phyloP scores from a whole-genome alignment of 2,888 invertebrate species.

The Cephus runcator region DNA sequence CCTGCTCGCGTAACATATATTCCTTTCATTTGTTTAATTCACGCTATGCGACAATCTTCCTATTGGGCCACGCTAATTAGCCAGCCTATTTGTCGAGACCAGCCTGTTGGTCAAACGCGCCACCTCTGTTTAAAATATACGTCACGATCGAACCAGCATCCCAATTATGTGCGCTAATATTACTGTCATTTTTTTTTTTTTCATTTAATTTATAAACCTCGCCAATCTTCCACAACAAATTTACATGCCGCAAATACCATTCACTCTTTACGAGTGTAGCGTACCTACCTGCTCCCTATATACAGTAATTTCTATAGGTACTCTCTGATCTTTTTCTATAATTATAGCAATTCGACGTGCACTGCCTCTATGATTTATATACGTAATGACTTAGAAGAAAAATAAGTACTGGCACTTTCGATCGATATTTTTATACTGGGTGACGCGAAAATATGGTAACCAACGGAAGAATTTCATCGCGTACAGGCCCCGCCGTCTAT shows the following conservation, averaged over 20 bases:
- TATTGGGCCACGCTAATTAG: not conserved
- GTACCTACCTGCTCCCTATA: not conserved
- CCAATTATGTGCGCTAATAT: not conserved
- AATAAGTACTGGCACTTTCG: not conserved
- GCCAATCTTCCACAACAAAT: not conserved
- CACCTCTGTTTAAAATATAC: not conserved
- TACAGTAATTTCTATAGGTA: not conserved
- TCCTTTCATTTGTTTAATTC: constrained; percentile 9
- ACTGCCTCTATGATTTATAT: not conserved
- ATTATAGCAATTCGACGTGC: not conserved
- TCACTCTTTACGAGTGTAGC: not conserved
- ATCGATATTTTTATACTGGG: not conserved
- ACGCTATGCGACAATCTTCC: constrained; percentile 1
- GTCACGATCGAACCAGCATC: not conserved
- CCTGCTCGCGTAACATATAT: constrained; percentile 16
- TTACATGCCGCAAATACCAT: not conserved
- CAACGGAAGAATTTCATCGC: not conserved
- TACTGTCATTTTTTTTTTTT: not conserved
- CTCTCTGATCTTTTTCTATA: not conserved
- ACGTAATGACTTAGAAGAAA: not conserved
- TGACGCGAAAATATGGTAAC: not conserved
- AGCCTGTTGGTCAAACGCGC: not conserved
- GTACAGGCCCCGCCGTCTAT: not conserved
- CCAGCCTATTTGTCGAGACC: not conserved
- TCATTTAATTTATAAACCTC: not conserved